phyloP scores from a whole-genome alignment of 2,888 invertebrate genomes.

The Dolichomitus sp. region DNA sequence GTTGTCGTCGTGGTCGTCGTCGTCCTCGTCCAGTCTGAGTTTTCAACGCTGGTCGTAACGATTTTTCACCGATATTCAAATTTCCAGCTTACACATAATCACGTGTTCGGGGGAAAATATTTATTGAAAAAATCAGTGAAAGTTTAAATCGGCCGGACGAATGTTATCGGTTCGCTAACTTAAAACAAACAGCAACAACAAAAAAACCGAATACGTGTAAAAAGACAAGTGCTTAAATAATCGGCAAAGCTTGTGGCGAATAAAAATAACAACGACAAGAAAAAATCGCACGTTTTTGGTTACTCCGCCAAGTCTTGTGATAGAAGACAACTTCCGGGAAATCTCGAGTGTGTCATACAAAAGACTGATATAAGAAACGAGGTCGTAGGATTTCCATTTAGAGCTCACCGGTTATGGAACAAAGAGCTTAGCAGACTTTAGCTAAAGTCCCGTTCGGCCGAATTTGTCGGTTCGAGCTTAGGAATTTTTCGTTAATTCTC shows the following conservation, averaged over 20 bases:
- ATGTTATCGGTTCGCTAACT: slow-evolving; percentile 25
- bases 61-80: slow-evolving; percentile 28
- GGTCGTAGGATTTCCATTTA: neutral
- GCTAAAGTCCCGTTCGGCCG: neutral
- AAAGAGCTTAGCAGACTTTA: too few relatives aligned
- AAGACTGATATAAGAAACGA: slow-evolving; percentile 3
- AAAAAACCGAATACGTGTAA: neutral
- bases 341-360: neutral
- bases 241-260: slow-evolving; percentile 41
- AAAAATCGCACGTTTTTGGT: neutral
- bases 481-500: neutral
- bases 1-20: slow-evolving; percentile 71
- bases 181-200: slow-evolving; percentile 5
- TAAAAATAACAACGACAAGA: neutral
- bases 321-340: neutral
- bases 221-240: slow-evolving; percentile 38
- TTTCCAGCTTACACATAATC: slow-evolving; percentile 54
- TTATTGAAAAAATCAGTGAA: slow-evolving; percentile 35
- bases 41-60: slow-evolving; percentile 36
- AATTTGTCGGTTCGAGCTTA: neutral
- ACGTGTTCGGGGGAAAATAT: slow-evolving; percentile 44
- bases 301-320: neutral
- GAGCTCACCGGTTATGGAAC: too few relatives aligned
- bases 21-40: slow-evolving; percentile 57
- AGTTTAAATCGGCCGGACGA: slow-evolving; percentile 18